Conservation (phyloP, 2,797 vertebrate genomes). For the Lutjanus campechanus region DNA sequence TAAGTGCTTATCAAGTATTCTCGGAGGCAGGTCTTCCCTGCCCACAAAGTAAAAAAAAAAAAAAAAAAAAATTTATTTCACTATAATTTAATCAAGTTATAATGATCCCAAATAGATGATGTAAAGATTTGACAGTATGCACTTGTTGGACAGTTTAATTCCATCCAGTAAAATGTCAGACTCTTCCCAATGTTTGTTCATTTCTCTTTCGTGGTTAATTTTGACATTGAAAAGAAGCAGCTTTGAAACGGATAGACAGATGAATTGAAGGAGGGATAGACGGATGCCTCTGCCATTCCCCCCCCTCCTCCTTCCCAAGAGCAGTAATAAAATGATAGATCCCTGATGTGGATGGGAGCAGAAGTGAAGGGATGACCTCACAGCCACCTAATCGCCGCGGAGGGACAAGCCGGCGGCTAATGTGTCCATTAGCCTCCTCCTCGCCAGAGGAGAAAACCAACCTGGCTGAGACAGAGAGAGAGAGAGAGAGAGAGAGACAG, state of each 20-base stretch:
- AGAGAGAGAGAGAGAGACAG: conserved; percentile 9
- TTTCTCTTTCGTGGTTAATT: conserved; percentile 4
- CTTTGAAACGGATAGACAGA: conserved; percentile 32
- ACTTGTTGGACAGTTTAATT: neutral
- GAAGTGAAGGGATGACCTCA: conserved; percentile 82
- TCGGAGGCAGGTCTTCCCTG: neutral
- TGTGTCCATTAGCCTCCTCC: conserved; percentile 78
- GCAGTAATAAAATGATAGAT: conserved; percentile 82
- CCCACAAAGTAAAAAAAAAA: neutral
- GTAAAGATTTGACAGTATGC: neutral
- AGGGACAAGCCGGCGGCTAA: conserved; percentile 73
- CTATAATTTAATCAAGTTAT: neutral
- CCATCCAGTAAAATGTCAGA: neutral
- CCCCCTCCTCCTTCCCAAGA: conserved; percentile 13
- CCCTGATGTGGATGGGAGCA: conserved; percentile 71
- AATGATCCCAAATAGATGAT: neutral
- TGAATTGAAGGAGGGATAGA: conserved; percentile 14
- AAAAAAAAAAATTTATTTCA: neutral
- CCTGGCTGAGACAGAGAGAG: conserved; percentile 38
- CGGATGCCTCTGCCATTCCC: conserved; percentile 11
- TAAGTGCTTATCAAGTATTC: neutral
- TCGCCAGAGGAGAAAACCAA: conserved; percentile 47
- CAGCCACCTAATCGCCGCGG: conserved; percentile 76
- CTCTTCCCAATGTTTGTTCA: neutral
- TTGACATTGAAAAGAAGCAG: neutral